These are phyloP conservation scores for Percopsis transmontana DNA, from an alignment of 2,113 vertebrate genomes.

Conservation along the genomic window DNA sequence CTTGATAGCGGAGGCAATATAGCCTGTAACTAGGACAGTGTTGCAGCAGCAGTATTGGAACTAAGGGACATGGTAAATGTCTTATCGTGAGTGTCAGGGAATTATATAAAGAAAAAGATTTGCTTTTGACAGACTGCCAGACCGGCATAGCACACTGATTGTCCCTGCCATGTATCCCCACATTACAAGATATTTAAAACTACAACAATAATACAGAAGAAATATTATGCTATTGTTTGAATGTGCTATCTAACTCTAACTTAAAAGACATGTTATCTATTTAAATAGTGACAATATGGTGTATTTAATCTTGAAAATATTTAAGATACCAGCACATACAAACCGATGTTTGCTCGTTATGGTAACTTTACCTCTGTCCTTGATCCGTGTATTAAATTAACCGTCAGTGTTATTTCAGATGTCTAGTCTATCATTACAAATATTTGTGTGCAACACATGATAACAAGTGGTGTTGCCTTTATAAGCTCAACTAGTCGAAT, in stretches of 20 bases:
- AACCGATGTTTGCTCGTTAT: constrained; percentile 44
- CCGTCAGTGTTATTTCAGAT: constrained; percentile 50
- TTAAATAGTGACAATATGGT: constrained; percentile 75
- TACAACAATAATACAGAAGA: constrained; percentile 70
- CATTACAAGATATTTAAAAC: constrained; percentile 75
- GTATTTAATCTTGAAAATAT: constrained; percentile 80
- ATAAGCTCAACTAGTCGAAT: constrained; percentile 62
- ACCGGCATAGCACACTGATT: constrained; percentile 8
- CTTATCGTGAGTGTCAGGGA: constrained; percentile 27
- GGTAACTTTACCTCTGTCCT: constrained; percentile 53
- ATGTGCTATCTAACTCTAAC: constrained; percentile 76
- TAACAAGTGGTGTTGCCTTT: constrained; percentile 47
- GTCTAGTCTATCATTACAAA: constrained; percentile 46
- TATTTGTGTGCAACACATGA: constrained; percentile 50
- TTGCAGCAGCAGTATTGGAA: constrained; percentile 53
- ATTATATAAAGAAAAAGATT: constrained; percentile 10
- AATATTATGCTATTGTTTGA: constrained; percentile 75
- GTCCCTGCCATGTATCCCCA: constrained; percentile 39
- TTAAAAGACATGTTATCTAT: constrained; percentile 78
- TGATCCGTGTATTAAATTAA: constrained; percentile 61
- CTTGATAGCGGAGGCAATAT: constrained; percentile 46
- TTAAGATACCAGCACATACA: constrained; percentile 72
- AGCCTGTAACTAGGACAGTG: constrained; percentile 39
- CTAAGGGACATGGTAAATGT: constrained; percentile 30
- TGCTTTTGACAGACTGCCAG: constrained; percentile 16